Evolutionary conservation across 1,140 invertebrate species (phyloP).

Genomic region (Stratiolaelaps scimitus): DNA sequence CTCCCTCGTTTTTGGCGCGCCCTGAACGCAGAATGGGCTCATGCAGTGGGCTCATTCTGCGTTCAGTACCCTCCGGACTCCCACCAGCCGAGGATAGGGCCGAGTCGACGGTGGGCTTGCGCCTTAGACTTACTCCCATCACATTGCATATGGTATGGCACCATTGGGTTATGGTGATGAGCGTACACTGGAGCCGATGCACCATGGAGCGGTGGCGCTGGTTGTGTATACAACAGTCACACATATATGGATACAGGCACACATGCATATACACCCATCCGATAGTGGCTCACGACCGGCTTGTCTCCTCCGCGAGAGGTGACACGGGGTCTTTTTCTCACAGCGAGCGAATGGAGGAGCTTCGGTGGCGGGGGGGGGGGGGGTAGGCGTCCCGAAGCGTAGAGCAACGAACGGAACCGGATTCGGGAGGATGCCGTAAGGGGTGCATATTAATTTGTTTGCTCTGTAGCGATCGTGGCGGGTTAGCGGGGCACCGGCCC

Average conservation of each 20-base stretch:
- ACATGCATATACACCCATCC: not conserved
- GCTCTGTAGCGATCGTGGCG: constrained; percentile 18
- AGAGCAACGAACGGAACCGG: not conserved
- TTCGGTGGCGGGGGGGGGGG: not conserved
- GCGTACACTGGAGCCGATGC: not conserved
- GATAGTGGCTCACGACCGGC: not conserved
- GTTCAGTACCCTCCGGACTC: no score
- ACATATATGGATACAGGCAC: no score
- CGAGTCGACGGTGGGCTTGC: no score
- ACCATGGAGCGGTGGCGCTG: not conserved
- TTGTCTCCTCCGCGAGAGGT: not conserved
- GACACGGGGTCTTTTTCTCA: not conserved
- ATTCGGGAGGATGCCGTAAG: not conserved
- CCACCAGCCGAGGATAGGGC: not conserved
- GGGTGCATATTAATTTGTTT: constrained; percentile 29
- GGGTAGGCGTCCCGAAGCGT: not conserved
- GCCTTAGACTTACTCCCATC: no score
- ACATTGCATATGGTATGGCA: no score
- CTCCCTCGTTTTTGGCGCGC: not conserved
- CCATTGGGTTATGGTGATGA: no score
- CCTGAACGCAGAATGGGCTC: not conserved
- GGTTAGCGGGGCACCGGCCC: constrained; percentile 1
- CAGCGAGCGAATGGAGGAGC: not conserved
- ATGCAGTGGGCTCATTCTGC: not conserved
- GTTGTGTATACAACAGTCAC: not conserved